These are phyloP conservation scores for Pocillopora meandrina DNA, from an alignment of 92 coral and sea anemone genomes.

Conservation along the genomic window DNA sequence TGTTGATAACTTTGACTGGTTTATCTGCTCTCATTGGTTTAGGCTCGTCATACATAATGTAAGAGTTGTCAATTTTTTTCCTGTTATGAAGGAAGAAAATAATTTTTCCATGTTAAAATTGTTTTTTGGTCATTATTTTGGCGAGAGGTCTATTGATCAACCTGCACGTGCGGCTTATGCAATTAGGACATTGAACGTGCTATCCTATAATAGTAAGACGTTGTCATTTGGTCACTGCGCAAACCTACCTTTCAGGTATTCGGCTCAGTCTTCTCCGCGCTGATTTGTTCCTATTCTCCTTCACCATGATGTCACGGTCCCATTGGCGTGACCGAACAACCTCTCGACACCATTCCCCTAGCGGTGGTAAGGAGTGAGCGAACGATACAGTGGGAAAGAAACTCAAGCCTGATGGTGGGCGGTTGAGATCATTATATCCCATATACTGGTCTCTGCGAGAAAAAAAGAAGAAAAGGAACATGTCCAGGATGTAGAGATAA, in stretches of 20 bases:
- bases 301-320: slow-evolving; percentile 86
- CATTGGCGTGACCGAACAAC: slow-evolving; percentile 88
- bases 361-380: slow-evolving; percentile 94
- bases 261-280: slow-evolving; percentile 60
- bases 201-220: neutral
- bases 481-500: neutral
- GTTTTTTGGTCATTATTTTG: no score
- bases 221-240: neutral
- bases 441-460: slow-evolving; percentile 48
- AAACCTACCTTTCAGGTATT: slow-evolving; percentile 74
- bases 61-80: no score
- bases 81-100: no score
- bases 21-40: no score
- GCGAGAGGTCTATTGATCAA: no score
- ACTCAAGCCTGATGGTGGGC: slow-evolving; percentile 82
- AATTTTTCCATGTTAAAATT: no score
- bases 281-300: slow-evolving; percentile 78
- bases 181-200: neutral
- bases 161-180: no score
- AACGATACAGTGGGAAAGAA: slow-evolving; percentile 93
- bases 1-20: no score
- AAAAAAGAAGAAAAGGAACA: neutral
- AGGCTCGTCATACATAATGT: no score
- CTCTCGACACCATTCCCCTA: slow-evolving; percentile 99
- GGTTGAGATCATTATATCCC: slow-evolving; percentile 41